These are phyloP conservation scores for Rhabdornis inornatus DNA, from an alignment of 2,113 vertebrate species.

Conservation along the genomic window DNA sequence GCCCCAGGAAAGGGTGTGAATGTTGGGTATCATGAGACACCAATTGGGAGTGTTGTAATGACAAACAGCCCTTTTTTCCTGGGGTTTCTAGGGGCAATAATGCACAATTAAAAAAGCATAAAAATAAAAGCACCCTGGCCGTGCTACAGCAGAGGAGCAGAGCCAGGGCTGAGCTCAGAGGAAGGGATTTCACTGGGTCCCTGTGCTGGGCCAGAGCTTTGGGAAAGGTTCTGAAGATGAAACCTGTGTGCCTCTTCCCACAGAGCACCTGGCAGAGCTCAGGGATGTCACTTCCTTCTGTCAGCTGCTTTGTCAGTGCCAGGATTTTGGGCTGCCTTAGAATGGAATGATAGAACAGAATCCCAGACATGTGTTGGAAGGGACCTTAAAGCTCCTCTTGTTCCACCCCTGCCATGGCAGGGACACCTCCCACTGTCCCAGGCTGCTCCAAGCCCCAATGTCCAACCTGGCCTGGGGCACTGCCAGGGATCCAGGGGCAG, in stretches of 20 bases:
- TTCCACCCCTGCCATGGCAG: neutral
- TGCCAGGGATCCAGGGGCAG: neutral
- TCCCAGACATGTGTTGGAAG: neutral
- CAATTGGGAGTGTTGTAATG: neutral
- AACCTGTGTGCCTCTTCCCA: neutral
- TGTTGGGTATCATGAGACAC: neutral
- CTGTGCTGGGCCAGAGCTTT: neutral
- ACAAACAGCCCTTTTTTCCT: neutral
- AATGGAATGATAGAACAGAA: neutral
- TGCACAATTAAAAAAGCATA: neutral
- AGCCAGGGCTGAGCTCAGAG: neutral
- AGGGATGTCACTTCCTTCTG: neutral
- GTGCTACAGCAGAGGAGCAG: neutral
- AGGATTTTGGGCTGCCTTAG: neutral
- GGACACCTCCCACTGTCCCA: neutral
- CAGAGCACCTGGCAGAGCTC: neutral
- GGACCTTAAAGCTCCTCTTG: fast-evolving
- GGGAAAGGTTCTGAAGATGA: neutral
- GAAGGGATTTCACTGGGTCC: neutral
- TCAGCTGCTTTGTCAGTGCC: no score
- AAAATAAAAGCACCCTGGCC: neutral
- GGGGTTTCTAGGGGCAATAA: neutral
- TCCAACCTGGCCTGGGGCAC: neutral
- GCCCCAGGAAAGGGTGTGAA: neutral
- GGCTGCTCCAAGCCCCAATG: fast-evolving